These are phyloP conservation scores for Bombus confusus DNA, from an alignment of 1,140 invertebrate genomes.

Conservation along the genomic window DNA sequence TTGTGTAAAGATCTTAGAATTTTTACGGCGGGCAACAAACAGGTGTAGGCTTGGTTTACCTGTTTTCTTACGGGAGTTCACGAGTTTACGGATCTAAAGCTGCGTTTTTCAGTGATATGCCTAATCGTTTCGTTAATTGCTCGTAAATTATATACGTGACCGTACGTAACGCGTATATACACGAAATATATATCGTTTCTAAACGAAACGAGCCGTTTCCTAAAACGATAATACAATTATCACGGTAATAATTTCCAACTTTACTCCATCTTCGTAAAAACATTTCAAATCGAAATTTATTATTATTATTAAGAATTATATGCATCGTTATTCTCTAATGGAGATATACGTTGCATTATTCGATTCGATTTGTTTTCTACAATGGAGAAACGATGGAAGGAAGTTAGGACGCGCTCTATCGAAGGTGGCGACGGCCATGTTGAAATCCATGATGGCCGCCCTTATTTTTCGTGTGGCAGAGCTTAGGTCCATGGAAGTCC, in stretches of 20 bases:
- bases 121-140: constrained; percentile 30
- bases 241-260: not conserved
- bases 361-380: constrained; percentile 1
- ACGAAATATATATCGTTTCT: not conserved
- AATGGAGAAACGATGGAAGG: constrained; percentile 3
- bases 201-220: not conserved
- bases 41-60: constrained; percentile 19
- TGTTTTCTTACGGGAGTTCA: not conserved
- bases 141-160: constrained; percentile 29
- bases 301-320: not conserved
- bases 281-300: not conserved
- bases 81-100: constrained; percentile 7
- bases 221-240: not conserved
- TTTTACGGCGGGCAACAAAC: constrained; percentile 36
- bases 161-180: not conserved
- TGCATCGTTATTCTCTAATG: not conserved
- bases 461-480: constrained; percentile 68
- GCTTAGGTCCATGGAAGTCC: constrained; percentile 73
- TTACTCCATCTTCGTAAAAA: not conserved
- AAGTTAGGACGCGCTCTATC: constrained; percentile 6
- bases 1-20: constrained; percentile 20
- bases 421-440: constrained; percentile 68
- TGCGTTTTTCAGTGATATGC: constrained; percentile 1
- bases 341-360: not conserved
- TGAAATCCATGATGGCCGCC: constrained; percentile 82